Percentiles rank a stretch among this genome's conserved stretches.
phyloP scores from a whole-genome alignment of 2,888 invertebrate species.

The Litoditis marina region DNA sequence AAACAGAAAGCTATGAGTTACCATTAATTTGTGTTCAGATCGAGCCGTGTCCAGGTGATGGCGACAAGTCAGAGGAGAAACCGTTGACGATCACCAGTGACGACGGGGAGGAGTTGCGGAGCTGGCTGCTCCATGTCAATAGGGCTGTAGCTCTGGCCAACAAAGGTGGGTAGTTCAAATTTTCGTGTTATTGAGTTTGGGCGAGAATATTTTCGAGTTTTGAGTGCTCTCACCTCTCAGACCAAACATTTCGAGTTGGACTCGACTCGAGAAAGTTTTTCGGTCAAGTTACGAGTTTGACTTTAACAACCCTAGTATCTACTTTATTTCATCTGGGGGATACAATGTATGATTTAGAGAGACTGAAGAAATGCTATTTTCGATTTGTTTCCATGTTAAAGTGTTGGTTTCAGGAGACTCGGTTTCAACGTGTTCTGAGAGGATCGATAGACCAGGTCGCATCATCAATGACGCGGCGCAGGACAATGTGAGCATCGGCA shows the following conservation, averaged over 20 bases:
- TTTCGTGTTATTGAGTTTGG: slow-evolving; percentile 1
- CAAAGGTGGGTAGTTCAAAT: slow-evolving; percentile 24
- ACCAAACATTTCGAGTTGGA: not conserved
- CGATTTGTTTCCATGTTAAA: not conserved
- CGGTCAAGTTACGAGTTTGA: too few species aligned
- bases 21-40: slow-evolving; percentile 15
- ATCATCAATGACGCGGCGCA: slow-evolving; percentile 13
- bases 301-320: not conserved
- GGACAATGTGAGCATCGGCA: slow-evolving; percentile 47
- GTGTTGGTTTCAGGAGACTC: slow-evolving; percentile 30
- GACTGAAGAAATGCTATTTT: too few species aligned
- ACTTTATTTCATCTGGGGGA: too few species aligned
- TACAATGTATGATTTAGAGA: too few species aligned
- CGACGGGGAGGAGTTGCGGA: slow-evolving; percentile 26
- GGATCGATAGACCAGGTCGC: slow-evolving; percentile 17
- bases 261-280: too few species aligned
- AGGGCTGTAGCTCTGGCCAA: slow-evolving; percentile 40
- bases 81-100: slow-evolving; percentile 29
- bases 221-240: not conserved
- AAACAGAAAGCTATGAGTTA: too few species aligned
- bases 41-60: slow-evolving; percentile 18
- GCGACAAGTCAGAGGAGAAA: slow-evolving; percentile 24
- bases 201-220: not conserved
- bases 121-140: slow-evolving; percentile 37
- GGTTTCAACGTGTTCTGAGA: slow-evolving; percentile 32